These are phyloP conservation scores for Drosophila repletoides DNA, from an alignment of 1,140 invertebrate genomes.

Conservation along the genomic window DNA sequence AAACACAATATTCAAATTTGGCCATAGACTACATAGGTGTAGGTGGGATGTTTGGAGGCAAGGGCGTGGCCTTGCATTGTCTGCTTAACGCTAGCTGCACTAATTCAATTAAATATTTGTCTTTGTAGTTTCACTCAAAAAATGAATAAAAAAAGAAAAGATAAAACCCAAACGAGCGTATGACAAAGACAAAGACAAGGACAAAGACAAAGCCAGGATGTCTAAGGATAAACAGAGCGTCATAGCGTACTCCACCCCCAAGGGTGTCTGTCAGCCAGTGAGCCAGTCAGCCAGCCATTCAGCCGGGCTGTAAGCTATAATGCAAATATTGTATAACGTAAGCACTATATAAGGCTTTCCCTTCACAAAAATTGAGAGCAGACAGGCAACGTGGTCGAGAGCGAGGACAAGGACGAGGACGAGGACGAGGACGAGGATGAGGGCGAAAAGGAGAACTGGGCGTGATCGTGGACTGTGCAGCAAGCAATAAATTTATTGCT, in stretches of 20 bases:
- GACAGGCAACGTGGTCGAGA: neutral
- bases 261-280: constrained; percentile 7
- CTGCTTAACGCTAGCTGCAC: constrained; percentile 76
- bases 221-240: constrained; percentile 64
- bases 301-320: constrained; percentile 49
- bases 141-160: constrained; percentile 9
- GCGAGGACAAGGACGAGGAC: neutral
- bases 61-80: constrained; percentile 61
- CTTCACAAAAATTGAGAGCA: constrained; percentile 55
- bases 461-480: constrained; percentile 46
- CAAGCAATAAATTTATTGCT: constrained; percentile 77
- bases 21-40: neutral
- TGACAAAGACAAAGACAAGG: constrained; percentile 53
- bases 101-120: constrained; percentile 81
- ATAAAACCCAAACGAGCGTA: constrained; percentile 39
- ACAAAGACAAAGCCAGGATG: constrained; percentile 39
- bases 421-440: neutral
- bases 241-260: constrained; percentile 23
- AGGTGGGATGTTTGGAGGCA: neutral
- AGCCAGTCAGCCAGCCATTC: constrained; percentile 5
- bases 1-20: constrained; percentile 67
- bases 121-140: constrained; percentile 64
- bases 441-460: constrained; percentile 1
- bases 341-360: constrained; percentile 54
- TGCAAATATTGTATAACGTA: constrained; percentile 74